Percentiles rank a stretch among this genome's conserved stretches.
Evolutionary conservation across 1,140 invertebrate species (phyloP).

Genomic region (Delia radicum): DNA sequence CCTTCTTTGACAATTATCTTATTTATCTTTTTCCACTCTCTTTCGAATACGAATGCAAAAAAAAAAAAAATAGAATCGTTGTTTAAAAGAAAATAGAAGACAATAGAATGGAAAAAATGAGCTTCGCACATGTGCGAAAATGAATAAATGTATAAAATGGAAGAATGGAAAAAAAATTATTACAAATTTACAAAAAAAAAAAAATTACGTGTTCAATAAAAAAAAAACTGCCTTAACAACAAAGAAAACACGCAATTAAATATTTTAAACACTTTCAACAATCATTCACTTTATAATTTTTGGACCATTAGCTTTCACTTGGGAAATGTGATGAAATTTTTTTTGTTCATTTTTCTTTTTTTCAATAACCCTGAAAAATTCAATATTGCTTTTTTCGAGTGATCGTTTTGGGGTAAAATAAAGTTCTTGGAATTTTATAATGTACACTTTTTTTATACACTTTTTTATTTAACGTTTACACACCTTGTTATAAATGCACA

Average conservation of each 20-base stretch:
- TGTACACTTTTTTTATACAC: too few species aligned
- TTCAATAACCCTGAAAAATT: not conserved
- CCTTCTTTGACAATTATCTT: not conserved
- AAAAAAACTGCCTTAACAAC: not conserved
- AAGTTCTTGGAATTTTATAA: too few species aligned
- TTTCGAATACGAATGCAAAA: not conserved
- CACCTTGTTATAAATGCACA: not conserved
- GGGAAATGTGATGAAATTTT: too few species aligned
- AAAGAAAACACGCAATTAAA: not conserved
- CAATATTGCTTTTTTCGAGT: not conserved
- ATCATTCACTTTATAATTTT: too few species aligned
- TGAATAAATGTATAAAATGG: not conserved
- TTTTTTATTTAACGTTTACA: not conserved
- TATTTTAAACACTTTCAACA: too few species aligned
- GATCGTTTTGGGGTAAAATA: too few species aligned
- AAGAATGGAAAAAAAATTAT: not conserved
- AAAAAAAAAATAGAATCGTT: not conserved
- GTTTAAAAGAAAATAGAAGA: not conserved
- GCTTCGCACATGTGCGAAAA: constrained; percentile 20
- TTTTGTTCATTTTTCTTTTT: not conserved
- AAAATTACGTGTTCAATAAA: not conserved
- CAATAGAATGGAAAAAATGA: not conserved
- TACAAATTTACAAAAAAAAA: not conserved
- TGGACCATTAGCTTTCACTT: too few species aligned
- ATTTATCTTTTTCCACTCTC: not conserved